phyloP scores from a whole-genome alignment of 2,797 vertebrate genomes.

The Pangasius macronema region DNA sequence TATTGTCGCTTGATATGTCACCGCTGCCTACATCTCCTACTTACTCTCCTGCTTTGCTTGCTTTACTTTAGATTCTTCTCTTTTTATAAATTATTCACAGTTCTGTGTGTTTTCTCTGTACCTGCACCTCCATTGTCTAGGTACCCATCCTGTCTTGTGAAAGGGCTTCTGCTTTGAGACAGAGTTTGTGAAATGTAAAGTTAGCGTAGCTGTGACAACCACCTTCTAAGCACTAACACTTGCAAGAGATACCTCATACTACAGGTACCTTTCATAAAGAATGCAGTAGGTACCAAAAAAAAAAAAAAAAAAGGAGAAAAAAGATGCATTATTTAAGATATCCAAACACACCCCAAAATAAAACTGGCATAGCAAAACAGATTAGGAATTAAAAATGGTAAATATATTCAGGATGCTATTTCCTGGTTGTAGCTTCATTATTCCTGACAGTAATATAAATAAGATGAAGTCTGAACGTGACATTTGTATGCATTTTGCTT shows the following conservation, averaged over 20 bases:
- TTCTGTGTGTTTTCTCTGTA: slow-evolving; percentile 76
- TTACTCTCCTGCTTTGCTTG: slow-evolving; percentile 82
- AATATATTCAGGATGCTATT: slow-evolving; percentile 68
- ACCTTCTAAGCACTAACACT: slow-evolving; percentile 81
- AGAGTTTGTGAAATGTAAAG: slow-evolving; percentile 83
- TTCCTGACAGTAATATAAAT: slow-evolving; percentile 53
- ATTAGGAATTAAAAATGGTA: slow-evolving; percentile 78
- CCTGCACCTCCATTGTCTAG: slow-evolving; percentile 78
- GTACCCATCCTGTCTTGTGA: slow-evolving; percentile 76
- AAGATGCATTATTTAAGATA: slow-evolving; percentile 61
- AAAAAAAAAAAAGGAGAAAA: slow-evolving; percentile 55
- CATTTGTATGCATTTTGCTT: slow-evolving; percentile 55
- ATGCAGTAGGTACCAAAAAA: slow-evolving; percentile 63
- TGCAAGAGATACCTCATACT: slow-evolving; percentile 81
- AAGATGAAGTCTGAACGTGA: slow-evolving; percentile 45
- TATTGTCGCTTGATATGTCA: slow-evolving; percentile 85
- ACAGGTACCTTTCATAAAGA: slow-evolving; percentile 72
- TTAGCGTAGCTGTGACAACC: slow-evolving; percentile 82
- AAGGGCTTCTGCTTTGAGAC: slow-evolving; percentile 80
- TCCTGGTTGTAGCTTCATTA: slow-evolving; percentile 42
- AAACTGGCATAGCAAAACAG: slow-evolving; percentile 69
- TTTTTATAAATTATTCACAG: slow-evolving; percentile 83
- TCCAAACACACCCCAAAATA: slow-evolving; percentile 58
- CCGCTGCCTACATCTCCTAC: slow-evolving; percentile 79
- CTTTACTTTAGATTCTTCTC: slow-evolving; percentile 79